A percentile compares a stretch with the other conserved stretches of the same genome.
phyloP scores from a whole-genome alignment of 1,140 invertebrate genomes.

The Muscidifurax raptorellus region DNA sequence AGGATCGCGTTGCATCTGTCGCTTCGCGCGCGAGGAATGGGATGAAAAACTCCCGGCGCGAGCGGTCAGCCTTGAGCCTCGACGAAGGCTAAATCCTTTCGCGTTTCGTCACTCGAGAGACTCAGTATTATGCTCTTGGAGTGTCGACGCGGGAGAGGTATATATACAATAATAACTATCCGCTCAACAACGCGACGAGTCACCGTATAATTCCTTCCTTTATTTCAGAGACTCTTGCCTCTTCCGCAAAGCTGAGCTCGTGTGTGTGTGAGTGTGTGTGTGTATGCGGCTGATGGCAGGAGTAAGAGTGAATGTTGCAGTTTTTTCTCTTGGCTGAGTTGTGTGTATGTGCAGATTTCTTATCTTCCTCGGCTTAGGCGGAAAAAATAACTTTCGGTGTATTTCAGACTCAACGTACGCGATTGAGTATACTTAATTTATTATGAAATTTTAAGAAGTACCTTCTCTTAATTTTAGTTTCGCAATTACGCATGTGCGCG shows the following conservation, averaged over 20 bases:
- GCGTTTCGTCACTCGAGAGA: slow-evolving; percentile 63
- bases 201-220: slow-evolving; percentile 17
- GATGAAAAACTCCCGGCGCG: slow-evolving; percentile 45
- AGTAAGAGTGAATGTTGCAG: too few relatives aligned
- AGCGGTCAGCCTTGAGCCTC: slow-evolving; percentile 60
- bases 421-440: too few relatives aligned
- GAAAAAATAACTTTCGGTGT: too few relatives aligned
- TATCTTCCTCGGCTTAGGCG: too few relatives aligned
- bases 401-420: too few relatives aligned
- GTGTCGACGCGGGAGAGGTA: not conserved
- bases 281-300: too few relatives aligned
- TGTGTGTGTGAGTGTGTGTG: too few relatives aligned
- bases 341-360: too few relatives aligned
- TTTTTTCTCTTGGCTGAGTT: too few relatives aligned
- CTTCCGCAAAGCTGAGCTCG: not conserved
- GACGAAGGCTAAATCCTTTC: slow-evolving; percentile 67
- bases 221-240: not conserved
- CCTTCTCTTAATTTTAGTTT: too few relatives aligned
- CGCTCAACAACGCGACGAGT: not conserved
- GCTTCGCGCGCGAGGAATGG: slow-evolving; percentile 32
- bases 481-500: too few relatives aligned
- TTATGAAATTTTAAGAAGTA: too few relatives aligned
- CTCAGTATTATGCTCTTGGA: not conserved
- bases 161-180: not conserved
- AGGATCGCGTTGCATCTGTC: slow-evolving; percentile 35